Evolutionary conservation across 2,888 invertebrate genomes (phyloP), one percentile per base, ranked within the genome.

Genomic region (Acrobasis repandana): DNA sequence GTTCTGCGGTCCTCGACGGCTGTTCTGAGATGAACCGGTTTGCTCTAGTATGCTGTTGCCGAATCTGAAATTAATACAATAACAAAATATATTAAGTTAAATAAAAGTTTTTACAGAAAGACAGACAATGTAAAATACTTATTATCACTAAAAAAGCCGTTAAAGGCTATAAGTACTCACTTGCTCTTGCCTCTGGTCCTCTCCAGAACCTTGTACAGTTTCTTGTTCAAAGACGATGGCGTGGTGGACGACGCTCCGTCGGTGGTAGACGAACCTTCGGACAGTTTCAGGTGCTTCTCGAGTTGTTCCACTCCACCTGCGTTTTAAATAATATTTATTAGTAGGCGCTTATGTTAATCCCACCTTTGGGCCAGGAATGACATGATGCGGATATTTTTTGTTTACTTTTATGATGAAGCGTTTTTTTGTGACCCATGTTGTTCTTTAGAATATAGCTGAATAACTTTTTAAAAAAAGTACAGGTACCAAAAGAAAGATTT

Each of bases 221-320:
- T 95, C 82, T 96, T 95, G 81, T 95, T 96, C 70, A 96, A 95
- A 0, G 94, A 88, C 0, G 95, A 93, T 0, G 96, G 95, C 0
- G 94, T 94, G 9, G 92, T 87, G 18, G 81, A 80, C 20, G 83
- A 76, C 9, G 70, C 83, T 0, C 90, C 87, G 50, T 81, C 81
- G 0, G 88, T 84, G 60, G 92, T 92, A 0, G 90, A 80, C 0
- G 93, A 81, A 1, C 73, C 66, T 72, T 84, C 93, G 56, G 84
- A 88, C 0, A 85, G 70, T 0, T 82, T 93, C 15, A 97, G 83
- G 65, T 97, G 96, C 74, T 96, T 97, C 81, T 97, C 97, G 15
- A 97, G 81, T 75, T 97, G 96, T 76, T 97, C 97, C 1, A 97
- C 94, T 15, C 97, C 97, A 67, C 96, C 96, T 95, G 70, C 0